Percentiles rank a stretch among this genome's conserved stretches.
These are phyloP conservation scores for Tyrophagus putrescentiae DNA, from an alignment of 1,140 invertebrate species.

Conservation along the genomic window DNA sequence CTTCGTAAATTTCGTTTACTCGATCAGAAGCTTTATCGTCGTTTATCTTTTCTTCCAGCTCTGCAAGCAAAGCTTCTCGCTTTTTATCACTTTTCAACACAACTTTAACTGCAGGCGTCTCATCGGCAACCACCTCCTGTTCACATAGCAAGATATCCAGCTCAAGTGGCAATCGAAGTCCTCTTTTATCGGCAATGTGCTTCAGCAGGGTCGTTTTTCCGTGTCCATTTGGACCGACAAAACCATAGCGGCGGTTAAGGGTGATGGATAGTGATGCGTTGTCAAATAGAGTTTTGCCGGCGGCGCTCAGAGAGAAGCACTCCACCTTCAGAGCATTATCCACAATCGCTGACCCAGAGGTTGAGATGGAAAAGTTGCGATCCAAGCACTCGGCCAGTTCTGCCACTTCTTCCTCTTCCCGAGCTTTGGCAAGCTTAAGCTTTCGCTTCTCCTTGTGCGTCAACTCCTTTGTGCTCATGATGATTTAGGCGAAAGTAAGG, in stretches of 20 bases:
- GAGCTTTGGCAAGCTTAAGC: conserved; percentile 20
- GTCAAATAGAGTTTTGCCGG: conserved; percentile 92
- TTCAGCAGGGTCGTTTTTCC: conserved; percentile 96
- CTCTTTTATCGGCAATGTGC: conserved; percentile 65
- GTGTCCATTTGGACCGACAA: conserved; percentile 95
- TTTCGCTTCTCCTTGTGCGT: conserved; percentile 24
- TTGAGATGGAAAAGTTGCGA: conserved; percentile 24
- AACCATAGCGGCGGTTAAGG: conserved; percentile 79
- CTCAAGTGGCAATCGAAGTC: conserved; percentile 79
- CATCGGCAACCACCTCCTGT: conserved; percentile 91
- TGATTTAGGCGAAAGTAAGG: no score
- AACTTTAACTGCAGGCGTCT: conserved; percentile 74
- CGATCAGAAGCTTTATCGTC: conserved; percentile 44
- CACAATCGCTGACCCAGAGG: conserved; percentile 3
- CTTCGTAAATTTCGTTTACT: conserved; percentile 62
- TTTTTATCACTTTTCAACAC: conserved; percentile 84
- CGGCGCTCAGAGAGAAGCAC: conserved; percentile 92
- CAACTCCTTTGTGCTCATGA: no score
- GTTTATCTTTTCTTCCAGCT: conserved; percentile 59
- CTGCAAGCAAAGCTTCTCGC: conserved; percentile 59
- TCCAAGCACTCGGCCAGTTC: background rate
- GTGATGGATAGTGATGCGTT: conserved; percentile 91
- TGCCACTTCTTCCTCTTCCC: conserved; percentile 17
- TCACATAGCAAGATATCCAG: conserved; percentile 97
- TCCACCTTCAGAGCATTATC: conserved; percentile 44